Evolutionary conservation across 2,888 invertebrate genomes (phyloP).

Genomic region (Thymelicus acteon): DNA sequence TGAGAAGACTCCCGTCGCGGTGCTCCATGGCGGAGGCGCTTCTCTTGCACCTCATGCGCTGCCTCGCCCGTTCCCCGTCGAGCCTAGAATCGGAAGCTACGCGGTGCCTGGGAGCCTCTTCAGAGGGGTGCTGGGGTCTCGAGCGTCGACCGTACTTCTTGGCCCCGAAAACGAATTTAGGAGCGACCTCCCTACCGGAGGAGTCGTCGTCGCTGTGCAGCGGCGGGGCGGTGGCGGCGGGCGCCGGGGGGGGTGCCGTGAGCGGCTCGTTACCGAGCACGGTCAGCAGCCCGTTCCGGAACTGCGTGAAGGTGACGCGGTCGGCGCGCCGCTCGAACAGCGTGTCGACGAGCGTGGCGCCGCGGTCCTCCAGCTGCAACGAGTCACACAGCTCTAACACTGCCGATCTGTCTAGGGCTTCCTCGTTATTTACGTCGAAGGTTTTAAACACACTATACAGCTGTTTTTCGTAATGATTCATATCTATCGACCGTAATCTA

Average conservation of each 20-base stretch:
- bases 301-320: slow-evolving; percentile 88
- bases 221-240: slow-evolving; percentile 47
- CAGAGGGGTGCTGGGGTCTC: slow-evolving; percentile 78
- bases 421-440: slow-evolving; percentile 89
- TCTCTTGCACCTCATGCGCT: slow-evolving; percentile 60
- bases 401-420: slow-evolving; percentile 87
- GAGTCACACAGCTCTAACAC: slow-evolving; percentile 89
- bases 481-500: slow-evolving; percentile 45
- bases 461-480: slow-evolving; percentile 93
- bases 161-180: slow-evolving; percentile 89
- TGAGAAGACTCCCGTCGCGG: slow-evolving; percentile 42
- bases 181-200: slow-evolving; percentile 89
- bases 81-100: slow-evolving; percentile 68
- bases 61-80: slow-evolving; percentile 55
- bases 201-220: slow-evolving; percentile 79
- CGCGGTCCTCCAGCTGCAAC: slow-evolving; percentile 90
- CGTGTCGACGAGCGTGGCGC: slow-evolving; percentile 85
- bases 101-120: slow-evolving; percentile 54
- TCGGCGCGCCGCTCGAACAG: slow-evolving; percentile 82
- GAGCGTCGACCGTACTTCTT: slow-evolving; percentile 91
- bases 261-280: slow-evolving; percentile 86
- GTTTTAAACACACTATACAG: slow-evolving; percentile 92
- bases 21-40: slow-evolving; percentile 66
- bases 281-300: slow-evolving; percentile 90
- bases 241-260: slow-evolving; percentile 43